phyloP scores from a whole-genome alignment of 2,888 invertebrate species.

The Nasonia oneida region DNA sequence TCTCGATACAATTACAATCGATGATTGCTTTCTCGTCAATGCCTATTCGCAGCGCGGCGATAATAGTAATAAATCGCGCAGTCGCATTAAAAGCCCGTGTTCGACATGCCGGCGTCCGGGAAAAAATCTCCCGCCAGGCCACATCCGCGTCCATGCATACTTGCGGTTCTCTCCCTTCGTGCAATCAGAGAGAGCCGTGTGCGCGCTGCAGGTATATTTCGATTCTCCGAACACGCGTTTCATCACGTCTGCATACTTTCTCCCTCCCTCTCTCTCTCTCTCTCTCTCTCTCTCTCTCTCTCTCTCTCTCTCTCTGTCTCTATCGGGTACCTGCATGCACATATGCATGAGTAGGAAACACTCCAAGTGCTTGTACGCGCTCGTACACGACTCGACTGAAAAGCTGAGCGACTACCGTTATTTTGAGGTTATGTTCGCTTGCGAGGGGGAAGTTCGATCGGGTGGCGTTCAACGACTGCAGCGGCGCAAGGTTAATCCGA shows the following conservation, averaged over 20 bases:
- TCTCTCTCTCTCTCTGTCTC: constrained; percentile 13
- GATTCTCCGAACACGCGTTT: constrained; percentile 26
- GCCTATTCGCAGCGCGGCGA: neutral
- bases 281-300: constrained; percentile 12
- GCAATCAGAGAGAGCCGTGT: constrained; percentile 28
- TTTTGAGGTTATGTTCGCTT: neutral
- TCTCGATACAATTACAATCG: neutral
- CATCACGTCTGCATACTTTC: constrained; percentile 28
- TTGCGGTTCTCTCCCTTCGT: neutral
- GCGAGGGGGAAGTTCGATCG: neutral
- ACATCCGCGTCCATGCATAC: neutral
- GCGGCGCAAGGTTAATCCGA: constrained; percentile 25
- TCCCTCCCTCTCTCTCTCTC: neutral
- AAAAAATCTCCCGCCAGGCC: neutral
- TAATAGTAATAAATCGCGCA: constrained; percentile 29
- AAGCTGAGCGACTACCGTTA: constrained; percentile 36
- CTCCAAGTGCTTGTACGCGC: neutral
- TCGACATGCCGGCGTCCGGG: neutral
- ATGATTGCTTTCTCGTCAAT: constrained; percentile 16
- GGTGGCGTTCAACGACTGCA: constrained; percentile 21
- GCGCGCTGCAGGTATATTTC: constrained; percentile 10
- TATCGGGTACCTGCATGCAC: neutral
- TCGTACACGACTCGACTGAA: neutral
- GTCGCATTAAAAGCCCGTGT: constrained; percentile 41
- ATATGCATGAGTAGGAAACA: constrained; percentile 18